Base-by-base conservation (phyloP, 1,140 invertebrate genomes). In the Globodera ellingtonae region DNA sequence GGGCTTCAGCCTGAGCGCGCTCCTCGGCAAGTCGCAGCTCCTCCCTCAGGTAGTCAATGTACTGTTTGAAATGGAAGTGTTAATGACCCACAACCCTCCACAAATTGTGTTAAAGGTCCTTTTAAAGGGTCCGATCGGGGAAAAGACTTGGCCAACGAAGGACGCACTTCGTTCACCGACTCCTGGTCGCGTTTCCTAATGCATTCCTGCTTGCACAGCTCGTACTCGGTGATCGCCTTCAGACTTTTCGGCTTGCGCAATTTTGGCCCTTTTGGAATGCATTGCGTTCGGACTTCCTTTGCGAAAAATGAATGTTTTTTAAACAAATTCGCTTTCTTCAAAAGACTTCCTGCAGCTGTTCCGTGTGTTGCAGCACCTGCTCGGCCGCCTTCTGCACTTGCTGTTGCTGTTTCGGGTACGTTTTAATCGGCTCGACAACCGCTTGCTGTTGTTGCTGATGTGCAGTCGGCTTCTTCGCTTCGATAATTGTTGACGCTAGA, bases 121-220 rank as follows among this genome's bases (percentile, higher is more conserved):
- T 35, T 35, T 35, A 35, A 35, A 35, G 35, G 35, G 35, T 35
- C 35, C 3, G 35, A 35, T 35, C 35, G 35, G 35, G 35, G 35
- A 35, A 35, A 35, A 35, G 35, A 35, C 35, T 35, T 35, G 35
- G 3, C 3, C 35, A 35, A 35, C 3, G 35, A 35, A 35, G 1
- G 1, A 35, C 35, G 35, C 65, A 18, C 48, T 44, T 72, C 79
- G 24, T 81, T 52, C 65, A 47, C 69, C 21, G 83, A 75, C 56
- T 76, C 79, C 75, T 85, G 50, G 62, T 83, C 82, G 35, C 82
- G 78, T 62, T 83, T 72, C 50, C 62, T 21, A 50, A 70, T 81
- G 62, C 82, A 83, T 84, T 83, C 79, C 35, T 79, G 74, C 67
- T 83, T 83, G 72, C 82, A 83, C 21, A 73, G 52, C 62, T 85